A percentile compares a stretch with the other conserved stretches of the same genome.
Conservation (phyloP, 2,113 vertebrate genomes). For the Garra rufa region DNA sequence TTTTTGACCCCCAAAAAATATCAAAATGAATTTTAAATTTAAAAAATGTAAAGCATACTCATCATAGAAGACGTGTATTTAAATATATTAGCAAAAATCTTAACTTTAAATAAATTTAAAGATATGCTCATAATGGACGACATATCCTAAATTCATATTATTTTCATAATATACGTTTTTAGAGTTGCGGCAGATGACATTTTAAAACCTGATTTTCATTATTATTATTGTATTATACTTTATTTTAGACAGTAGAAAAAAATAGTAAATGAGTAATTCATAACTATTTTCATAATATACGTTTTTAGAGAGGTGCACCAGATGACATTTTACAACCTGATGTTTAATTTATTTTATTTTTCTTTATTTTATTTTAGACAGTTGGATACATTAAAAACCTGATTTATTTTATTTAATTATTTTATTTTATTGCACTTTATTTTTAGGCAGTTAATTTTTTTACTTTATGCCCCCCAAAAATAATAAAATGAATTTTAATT, state of each 20-base stretch:
- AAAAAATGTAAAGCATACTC: no score
- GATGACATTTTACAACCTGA: neutral
- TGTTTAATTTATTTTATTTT: no score
- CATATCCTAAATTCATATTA: neutral
- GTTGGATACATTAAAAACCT: no score
- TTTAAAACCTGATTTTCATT: neutral
- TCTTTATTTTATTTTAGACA: neutral
- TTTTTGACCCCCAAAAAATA: no score
- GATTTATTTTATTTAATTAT: no score
- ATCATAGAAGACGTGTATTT: no score
- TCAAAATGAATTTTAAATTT: no score
- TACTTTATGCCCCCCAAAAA: neutral
- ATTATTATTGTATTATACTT: no score
- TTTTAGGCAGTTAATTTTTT: neutral
- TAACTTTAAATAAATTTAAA: neutral
- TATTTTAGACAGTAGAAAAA: neutral
- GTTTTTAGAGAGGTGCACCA: neutral
- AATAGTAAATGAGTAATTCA: no score
- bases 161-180: neutral
- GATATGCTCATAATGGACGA: neutral
- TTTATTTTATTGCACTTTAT: no score
- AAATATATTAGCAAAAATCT: no score
- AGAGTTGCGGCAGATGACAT: neutral
- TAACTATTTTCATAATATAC: no score
- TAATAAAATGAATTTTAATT: neutral